Conservation (phyloP, 2,888 invertebrate genomes). For the Epirrhoe alternata region DNA sequence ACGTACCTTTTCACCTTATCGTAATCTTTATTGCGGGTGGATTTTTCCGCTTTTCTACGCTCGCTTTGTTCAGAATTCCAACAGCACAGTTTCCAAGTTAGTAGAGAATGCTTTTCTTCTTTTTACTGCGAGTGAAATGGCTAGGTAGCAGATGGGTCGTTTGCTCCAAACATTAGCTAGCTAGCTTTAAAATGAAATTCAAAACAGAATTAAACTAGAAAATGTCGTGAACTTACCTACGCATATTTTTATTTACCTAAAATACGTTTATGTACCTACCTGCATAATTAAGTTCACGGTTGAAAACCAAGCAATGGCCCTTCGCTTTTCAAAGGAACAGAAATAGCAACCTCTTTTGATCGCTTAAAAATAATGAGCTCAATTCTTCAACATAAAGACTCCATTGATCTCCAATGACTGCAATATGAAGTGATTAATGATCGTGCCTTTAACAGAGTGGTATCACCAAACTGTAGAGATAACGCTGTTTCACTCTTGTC, state of each 20-base stretch:
- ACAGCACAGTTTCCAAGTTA: constrained; percentile 20
- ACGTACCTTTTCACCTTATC: constrained; percentile 48
- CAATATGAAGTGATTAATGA: constrained; percentile 72
- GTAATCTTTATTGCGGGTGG: constrained; percentile 49
- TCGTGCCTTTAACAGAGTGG: constrained; percentile 31
- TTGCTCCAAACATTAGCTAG: neutral
- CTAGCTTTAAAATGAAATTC: neutral
- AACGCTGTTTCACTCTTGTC: neutral
- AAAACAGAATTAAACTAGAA: neutral
- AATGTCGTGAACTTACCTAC: neutral
- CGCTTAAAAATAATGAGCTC: constrained; percentile 62
- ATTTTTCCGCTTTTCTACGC: constrained; percentile 39
- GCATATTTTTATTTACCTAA: neutral
- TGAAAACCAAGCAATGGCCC: constrained; percentile 24
- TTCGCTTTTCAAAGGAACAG: constrained; percentile 49
- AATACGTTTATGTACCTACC: too few relatives aligned
- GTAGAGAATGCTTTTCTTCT: constrained; percentile 17
- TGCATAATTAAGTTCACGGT: neutral
- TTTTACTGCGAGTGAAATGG: constrained; percentile 19
- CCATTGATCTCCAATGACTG: constrained; percentile 71
- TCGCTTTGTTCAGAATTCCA: constrained; percentile 36
- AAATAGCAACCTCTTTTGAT: constrained; percentile 55
- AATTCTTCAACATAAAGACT: constrained; percentile 62
- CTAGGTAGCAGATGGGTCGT: constrained; percentile 22
- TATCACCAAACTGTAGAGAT: constrained; percentile 7